phyloP scores from a whole-genome alignment of 2,797 vertebrate genomes.

The Enteromius fasciolatus region DNA sequence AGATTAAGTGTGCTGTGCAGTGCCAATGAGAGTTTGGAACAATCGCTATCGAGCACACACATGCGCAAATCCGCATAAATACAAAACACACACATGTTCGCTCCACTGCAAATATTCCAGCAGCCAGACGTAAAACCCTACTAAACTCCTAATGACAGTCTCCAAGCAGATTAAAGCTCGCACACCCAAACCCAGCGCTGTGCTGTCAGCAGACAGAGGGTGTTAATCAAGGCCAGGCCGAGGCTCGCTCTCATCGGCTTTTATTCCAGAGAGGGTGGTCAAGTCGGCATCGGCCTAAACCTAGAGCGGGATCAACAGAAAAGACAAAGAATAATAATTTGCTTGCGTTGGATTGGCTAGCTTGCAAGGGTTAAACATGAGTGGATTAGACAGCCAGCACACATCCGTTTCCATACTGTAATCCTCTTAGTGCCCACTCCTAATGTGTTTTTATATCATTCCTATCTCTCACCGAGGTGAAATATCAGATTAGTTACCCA shows the following conservation, averaged over 20 bases:
- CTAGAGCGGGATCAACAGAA: constrained; percentile 58
- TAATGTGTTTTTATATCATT: constrained; percentile 83
- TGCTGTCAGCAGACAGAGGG: constrained; percentile 66
- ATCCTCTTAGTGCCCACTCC: constrained; percentile 83
- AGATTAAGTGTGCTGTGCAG: constrained; percentile 4
- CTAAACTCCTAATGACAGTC: constrained; percentile 66
- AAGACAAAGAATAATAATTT: constrained; percentile 71
- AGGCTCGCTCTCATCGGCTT: constrained; percentile 46
- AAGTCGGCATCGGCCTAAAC: constrained; percentile 55
- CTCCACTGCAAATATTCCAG: constrained; percentile 35
- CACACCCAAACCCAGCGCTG: constrained; percentile 54
- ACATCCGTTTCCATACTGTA: constrained; percentile 82
- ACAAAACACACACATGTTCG: constrained; percentile 26
- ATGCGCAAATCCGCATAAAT: constrained; percentile 55
- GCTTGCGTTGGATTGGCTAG: constrained; percentile 69
- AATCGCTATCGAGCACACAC: constrained; percentile 19
- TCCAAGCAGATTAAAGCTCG: constrained; percentile 66
- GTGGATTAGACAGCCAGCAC: constrained; percentile 80
- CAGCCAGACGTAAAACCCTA: constrained; percentile 32
- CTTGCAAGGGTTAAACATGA: constrained; percentile 79
- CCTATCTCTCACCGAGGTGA: constrained; percentile 78
- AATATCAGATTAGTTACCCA: constrained; percentile 82
- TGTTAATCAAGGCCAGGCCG: constrained; percentile 72
- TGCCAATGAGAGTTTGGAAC: neutral
- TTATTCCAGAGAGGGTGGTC: constrained; percentile 45